These are phyloP conservation scores for Brachyptera putata DNA, from an alignment of 2,888 invertebrate species.

Conservation along the genomic window DNA sequence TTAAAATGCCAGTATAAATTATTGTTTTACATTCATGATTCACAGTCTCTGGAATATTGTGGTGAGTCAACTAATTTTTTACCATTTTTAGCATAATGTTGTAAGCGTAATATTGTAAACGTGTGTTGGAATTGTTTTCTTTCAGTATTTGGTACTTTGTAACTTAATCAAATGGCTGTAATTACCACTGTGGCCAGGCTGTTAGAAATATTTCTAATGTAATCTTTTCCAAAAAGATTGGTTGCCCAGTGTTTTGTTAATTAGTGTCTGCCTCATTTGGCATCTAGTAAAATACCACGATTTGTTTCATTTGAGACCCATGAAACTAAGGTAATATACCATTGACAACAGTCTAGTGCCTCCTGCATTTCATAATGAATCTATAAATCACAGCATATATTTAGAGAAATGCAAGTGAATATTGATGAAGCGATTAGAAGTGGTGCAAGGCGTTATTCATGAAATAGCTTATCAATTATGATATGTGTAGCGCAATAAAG, in stretches of 20 bases:
- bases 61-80: constrained; percentile 31
- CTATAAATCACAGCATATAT: too few species aligned
- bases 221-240: neutral
- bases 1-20: constrained; percentile 22
- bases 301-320: neutral
- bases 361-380: too few species aligned
- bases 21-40: constrained; percentile 21
- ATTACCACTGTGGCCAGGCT: constrained; percentile 21
- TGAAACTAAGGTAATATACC: constrained; percentile 21
- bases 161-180: constrained; percentile 22
- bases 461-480: too few species aligned
- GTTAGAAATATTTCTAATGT: constrained; percentile 10
- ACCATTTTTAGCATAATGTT: constrained; percentile 32
- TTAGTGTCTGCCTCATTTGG: neutral
- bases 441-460: too few species aligned
- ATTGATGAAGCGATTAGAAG: too few species aligned
- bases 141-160: constrained; percentile 12
- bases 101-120: constrained; percentile 25
- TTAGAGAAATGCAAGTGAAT: too few species aligned
- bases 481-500: too few species aligned
- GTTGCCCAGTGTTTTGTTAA: neutral
- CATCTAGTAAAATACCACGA: neutral
- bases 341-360: constrained; percentile 18
- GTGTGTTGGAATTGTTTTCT: constrained; percentile 1
- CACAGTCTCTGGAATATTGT: constrained; percentile 28